phyloP scores from a whole-genome alignment of 2,888 invertebrate species.

The Xestobium rufovillosum region DNA sequence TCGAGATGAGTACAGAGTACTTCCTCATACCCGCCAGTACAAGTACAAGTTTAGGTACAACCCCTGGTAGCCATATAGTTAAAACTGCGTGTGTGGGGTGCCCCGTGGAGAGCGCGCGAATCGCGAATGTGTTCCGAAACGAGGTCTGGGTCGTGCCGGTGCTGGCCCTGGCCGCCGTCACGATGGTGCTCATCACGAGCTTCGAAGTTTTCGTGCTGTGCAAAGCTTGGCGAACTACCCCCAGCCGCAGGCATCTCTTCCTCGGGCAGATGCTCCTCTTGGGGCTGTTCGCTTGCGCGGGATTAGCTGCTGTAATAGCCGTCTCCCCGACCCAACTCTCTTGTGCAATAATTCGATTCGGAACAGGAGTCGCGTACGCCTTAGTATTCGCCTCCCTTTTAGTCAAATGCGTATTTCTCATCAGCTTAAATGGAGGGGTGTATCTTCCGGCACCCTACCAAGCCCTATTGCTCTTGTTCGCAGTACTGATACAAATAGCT shows the following conservation, averaged over 20 bases:
- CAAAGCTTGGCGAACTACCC: conserved; percentile 74
- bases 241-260: conserved; percentile 76
- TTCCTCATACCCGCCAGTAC: conserved; percentile 63
- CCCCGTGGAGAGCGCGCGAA: conserved; percentile 24
- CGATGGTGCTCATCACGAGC: conserved; percentile 75
- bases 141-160: conserved; percentile 90
- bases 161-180: conserved; percentile 72
- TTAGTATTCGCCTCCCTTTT: conserved; percentile 85
- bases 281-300: conserved; percentile 75
- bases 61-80: conserved; percentile 29
- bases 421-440: conserved; percentile 84
- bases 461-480: conserved; percentile 79
- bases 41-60: conserved; percentile 34
- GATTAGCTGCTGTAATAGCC: conserved; percentile 69
- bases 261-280: conserved; percentile 80
- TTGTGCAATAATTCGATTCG: conserved; percentile 75
- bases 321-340: conserved; percentile 71
- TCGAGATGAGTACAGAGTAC: conserved; percentile 80
- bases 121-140: conserved; percentile 46
- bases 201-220: conserved; percentile 88
- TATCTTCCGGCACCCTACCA: conserved; percentile 91
- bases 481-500: conserved; percentile 82
- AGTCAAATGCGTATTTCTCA: conserved; percentile 88
- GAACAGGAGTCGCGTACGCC: conserved; percentile 74
- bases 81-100: conserved; percentile 39